Evolutionary conservation across 2,888 invertebrate genomes (phyloP), one percentile per base, ranked within the genome.

Genomic region (Pyrgus malvae): DNA sequence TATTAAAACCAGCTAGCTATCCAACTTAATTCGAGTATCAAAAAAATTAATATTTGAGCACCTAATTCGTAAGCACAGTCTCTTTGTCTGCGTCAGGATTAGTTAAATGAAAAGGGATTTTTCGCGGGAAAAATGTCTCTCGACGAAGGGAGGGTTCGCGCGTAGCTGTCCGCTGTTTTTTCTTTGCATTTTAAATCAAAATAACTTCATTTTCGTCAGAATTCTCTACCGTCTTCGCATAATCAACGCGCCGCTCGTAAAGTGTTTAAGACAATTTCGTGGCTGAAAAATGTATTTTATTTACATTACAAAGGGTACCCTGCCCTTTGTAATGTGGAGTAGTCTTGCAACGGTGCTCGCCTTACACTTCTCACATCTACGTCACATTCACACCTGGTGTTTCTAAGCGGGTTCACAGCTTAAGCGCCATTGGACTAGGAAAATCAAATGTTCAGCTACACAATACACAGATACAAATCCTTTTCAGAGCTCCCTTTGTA

Each of bases 131-230:
- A 78, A 78, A 75, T 71, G 65, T 74, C 72, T 65, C 65, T 63
- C 69, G 61, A 62, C 62, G 67, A 66, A 62, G 63, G 68, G 62
- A 60, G 53, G 44, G 58, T 60, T 61, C 67, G 67, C 66, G 66
- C 57, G 70, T 40, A 29, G 23, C 45, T 40, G 64, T 68, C 63
- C 69, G 65, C 63, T 71, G 70, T 75, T 80, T 82, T 83, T 82
- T 78, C 78, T 80, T 79, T 83, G 78, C 80, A 84, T 86, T 87
- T 85, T 83, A 83, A 85, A 83, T 84, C 77, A 78, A 84, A 86
- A 88, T 83, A 85, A 82, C 80, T 86, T 85, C 78, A 80, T 83
- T 85, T 84, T 81, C 72, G 73, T 73, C 78, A 57, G 76, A 81
- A 76, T 84, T 82, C 79, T 76, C 74, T 65, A 71, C 81, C 78